A percentile compares a stretch with the other conserved stretches of the same genome.
Evolutionary conservation across 2,113 vertebrate genomes (phyloP).

Genomic region (Brachypteracias leptosomus): DNA sequence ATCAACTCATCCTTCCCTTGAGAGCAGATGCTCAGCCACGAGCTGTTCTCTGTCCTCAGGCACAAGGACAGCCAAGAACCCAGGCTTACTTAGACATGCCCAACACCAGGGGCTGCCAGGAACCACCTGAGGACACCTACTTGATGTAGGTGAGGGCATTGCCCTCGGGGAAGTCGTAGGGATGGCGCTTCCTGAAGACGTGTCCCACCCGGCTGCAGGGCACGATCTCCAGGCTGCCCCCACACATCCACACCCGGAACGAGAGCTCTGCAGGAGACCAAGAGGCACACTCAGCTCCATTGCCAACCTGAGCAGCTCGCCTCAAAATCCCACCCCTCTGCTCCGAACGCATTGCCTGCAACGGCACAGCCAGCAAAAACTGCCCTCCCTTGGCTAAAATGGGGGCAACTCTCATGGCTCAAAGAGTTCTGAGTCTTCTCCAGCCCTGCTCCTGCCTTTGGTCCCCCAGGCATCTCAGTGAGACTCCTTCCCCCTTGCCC

Average conservation of each 20-base stretch:
- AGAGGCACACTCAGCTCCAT: too few species aligned
- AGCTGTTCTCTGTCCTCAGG: not conserved
- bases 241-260: conserved; percentile 98
- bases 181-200: conserved; percentile 96
- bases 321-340: not conserved
- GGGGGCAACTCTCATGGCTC: not conserved
- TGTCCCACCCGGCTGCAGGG: conserved; percentile 98
- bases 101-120: not conserved
- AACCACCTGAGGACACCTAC: conserved; percentile 76
- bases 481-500: not conserved
- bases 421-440: not conserved
- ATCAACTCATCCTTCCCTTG: not conserved
- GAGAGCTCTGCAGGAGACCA: conserved; percentile 87
- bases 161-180: conserved; percentile 97
- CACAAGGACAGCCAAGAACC: not conserved
- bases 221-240: conserved; percentile 96
- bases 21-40: conserved; percentile 11
- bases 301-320: not conserved
- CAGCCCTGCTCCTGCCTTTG: not conserved
- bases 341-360: not conserved
- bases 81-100: not conserved
- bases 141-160: conserved; percentile 98
- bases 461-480: not conserved
- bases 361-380: not conserved
- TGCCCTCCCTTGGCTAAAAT: not conserved